Percentiles rank a stretch among this genome's conserved stretches.
These are phyloP conservation scores for Mechanitis messenoides DNA, from an alignment of 2,888 invertebrate genomes.

Conservation along the genomic window DNA sequence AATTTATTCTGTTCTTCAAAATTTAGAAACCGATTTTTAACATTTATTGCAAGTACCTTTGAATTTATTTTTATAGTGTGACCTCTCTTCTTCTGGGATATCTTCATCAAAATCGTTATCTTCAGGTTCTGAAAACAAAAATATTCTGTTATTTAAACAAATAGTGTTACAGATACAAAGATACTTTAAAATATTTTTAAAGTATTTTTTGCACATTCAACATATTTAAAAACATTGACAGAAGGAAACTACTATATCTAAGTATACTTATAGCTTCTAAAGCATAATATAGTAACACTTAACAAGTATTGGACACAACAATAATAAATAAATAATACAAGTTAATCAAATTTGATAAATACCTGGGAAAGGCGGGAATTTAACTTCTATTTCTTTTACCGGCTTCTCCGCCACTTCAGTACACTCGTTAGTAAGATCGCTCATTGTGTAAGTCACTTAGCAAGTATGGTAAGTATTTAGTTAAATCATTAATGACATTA, in stretches of 20 bases:
- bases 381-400: slow-evolving; percentile 47
- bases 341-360: slow-evolving; percentile 18
- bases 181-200: too few relatives aligned
- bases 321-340: slow-evolving; percentile 2
- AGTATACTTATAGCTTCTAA: too few relatives aligned
- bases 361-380: slow-evolving; percentile 71
- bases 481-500: slow-evolving; percentile 16
- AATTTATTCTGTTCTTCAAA: too few relatives aligned
- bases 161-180: too few relatives aligned
- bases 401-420: slow-evolving; percentile 58
- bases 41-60: slow-evolving; percentile 42
- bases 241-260: too few relatives aligned
- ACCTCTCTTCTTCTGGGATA: slow-evolving; percentile 71
- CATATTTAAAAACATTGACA: background rate
- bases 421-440: slow-evolving; percentile 50
- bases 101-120: slow-evolving; percentile 73
- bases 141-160: background rate
- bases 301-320: background rate
- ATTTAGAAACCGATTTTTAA: background rate
- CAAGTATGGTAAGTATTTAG: slow-evolving; percentile 7
- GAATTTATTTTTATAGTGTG: slow-evolving; percentile 70
- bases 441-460: slow-evolving; percentile 45
- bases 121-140: slow-evolving; percentile 52
- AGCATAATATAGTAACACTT: too few relatives aligned
- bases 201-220: slow-evolving; percentile 1